Conservation (phyloP, 1,140 invertebrate species). For the Leptinotarsa lineolata region DNA sequence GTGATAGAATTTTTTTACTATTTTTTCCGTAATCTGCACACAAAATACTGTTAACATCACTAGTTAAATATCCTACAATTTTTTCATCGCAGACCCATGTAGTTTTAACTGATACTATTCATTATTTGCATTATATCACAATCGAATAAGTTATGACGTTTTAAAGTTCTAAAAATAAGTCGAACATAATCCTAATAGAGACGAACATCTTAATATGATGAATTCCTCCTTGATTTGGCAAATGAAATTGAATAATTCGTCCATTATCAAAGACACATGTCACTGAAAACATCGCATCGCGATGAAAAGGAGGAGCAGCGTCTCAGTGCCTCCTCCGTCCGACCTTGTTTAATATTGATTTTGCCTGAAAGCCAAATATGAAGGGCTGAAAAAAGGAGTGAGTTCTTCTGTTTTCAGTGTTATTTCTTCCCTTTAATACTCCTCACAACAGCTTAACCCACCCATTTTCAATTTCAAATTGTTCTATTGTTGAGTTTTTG, state of each 20-base stretch:
- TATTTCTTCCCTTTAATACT: conserved; percentile 26
- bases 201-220: neutral
- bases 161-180: neutral
- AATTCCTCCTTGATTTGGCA: neutral
- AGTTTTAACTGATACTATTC: too few species aligned
- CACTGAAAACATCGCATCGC: neutral
- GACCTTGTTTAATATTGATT: conserved; percentile 32
- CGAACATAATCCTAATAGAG: neutral
- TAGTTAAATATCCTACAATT: too few species aligned
- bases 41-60: too few species aligned
- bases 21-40: too few species aligned
- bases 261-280: neutral
- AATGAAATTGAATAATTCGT: conserved; percentile 7
- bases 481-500: conserved; percentile 21
- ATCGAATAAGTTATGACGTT: too few species aligned
- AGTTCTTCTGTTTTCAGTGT: conserved; percentile 29
- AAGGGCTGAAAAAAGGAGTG: conserved; percentile 28
- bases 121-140: too few species aligned
- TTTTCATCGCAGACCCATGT: too few species aligned
- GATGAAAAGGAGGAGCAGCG: conserved; percentile 11
- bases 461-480: conserved; percentile 21
- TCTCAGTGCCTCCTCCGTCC: conserved; percentile 10
- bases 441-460: conserved; percentile 18
- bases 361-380: conserved; percentile 28
- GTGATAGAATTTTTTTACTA: too few species aligned